These are phyloP conservation scores for Tenthredo distinguenda DNA, from an alignment of 2,888 invertebrate species.

Conservation along the genomic window DNA sequence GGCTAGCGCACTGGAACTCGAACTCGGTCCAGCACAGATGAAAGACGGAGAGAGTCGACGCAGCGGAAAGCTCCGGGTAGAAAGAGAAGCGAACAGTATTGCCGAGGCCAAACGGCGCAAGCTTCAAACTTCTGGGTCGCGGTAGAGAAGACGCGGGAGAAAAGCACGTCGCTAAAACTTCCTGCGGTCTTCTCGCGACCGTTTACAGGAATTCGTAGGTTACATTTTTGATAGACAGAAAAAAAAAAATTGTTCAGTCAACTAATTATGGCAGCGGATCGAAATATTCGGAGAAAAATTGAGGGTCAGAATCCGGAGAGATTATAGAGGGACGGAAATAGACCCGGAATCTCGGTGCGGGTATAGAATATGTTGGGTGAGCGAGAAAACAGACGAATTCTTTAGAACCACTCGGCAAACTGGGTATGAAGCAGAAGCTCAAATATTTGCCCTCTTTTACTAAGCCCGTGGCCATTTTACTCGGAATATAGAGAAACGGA, in stretches of 20 bases:
- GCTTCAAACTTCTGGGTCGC: conserved; percentile 43
- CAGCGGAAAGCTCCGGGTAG: conserved; percentile 67
- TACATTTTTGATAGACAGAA: no score
- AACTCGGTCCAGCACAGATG: conserved; percentile 56
- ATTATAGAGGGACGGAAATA: neutral
- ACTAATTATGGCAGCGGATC: neutral
- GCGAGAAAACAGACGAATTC: neutral
- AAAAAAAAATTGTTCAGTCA: neutral
- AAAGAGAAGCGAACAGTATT: conserved; percentile 58
- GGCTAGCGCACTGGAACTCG: conserved; percentile 71
- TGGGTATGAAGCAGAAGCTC: conserved; percentile 18
- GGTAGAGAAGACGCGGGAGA: neutral
- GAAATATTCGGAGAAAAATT: neutral
- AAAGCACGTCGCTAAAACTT: conserved; percentile 9
- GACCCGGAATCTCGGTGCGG: neutral
- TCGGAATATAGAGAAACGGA: conserved; percentile 29
- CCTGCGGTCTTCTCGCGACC: neutral
- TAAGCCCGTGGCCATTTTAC: conserved; percentile 21
- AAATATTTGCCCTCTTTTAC: conserved; percentile 44
- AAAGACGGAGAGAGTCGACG: conserved; percentile 65
- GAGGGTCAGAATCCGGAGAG: neutral
- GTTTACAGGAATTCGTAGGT: no score
- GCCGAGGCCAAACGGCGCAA: conserved; percentile 54
- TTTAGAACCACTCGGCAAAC: conserved; percentile 8
- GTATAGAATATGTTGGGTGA: neutral